Conservation (phyloP, 92 coral and sea anemone genomes). For the Palythoa grandis region DNA sequence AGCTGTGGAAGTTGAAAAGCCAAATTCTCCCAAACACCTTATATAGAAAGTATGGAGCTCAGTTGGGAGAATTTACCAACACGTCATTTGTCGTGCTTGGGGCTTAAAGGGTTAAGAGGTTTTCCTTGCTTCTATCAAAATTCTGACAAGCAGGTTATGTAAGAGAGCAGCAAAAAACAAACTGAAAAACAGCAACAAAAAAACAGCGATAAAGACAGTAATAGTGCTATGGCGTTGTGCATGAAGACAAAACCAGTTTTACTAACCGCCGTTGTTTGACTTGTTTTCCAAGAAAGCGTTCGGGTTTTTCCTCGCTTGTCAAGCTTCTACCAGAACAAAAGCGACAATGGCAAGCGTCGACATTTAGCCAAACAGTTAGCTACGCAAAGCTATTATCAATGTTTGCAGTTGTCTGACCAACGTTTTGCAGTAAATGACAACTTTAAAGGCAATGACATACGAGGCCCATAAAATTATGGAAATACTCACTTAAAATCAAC, state of each 20-base stretch:
- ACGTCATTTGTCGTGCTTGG: no score
- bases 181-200: neutral
- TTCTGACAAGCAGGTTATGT: neutral
- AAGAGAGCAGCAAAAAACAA: neutral
- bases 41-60: no score
- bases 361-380: neutral
- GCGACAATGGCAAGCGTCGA: constrained; percentile 11
- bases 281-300: constrained; percentile 40
- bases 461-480: no score
- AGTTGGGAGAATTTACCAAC: no score
- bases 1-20: no score
- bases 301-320: constrained; percentile 40
- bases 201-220: neutral
- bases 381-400: neutral
- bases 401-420: neutral
- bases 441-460: no score
- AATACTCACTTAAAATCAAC: no score
- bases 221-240: constrained; percentile 21
- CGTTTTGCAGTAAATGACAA: neutral
- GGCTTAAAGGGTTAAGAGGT: no score
- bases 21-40: no score
- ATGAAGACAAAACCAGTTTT: constrained; percentile 5
- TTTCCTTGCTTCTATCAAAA: no score
- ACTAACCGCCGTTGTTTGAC: constrained; percentile 35
- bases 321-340: constrained; percentile 33